Evolutionary conservation across 2,113 vertebrate genomes (phyloP).

Genomic region (Murina feae): DNA sequence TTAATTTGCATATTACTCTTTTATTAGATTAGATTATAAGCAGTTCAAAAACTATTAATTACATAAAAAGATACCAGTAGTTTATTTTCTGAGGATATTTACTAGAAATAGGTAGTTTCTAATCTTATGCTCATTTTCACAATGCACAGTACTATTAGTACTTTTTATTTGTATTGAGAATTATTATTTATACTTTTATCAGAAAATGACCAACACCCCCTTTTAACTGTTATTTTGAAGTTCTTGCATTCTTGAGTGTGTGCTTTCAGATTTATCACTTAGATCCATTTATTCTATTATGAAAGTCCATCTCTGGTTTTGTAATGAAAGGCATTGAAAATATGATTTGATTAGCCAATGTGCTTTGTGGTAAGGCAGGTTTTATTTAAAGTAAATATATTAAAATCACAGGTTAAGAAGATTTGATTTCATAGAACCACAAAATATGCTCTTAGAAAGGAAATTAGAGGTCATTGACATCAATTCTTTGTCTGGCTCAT

Average conservation of each 20-base stretch:
- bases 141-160: background rate
- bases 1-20: no score
- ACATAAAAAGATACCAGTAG: background rate
- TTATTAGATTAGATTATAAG: no score
- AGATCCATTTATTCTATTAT: slow-evolving; percentile 8
- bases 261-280: slow-evolving; percentile 43
- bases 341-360: slow-evolving; percentile 54
- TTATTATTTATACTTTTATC: background rate
- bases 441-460: slow-evolving; percentile 44
- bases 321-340: slow-evolving; percentile 44
- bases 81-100: background rate
- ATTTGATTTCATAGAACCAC: slow-evolving; percentile 46
- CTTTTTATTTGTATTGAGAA: slow-evolving; percentile 9
- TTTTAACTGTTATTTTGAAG: slow-evolving; percentile 13
- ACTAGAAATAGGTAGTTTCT: background rate
- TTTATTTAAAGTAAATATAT: slow-evolving; percentile 65
- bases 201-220: background rate
- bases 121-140: background rate
- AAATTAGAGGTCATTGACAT: slow-evolving; percentile 43
- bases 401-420: slow-evolving; percentile 40
- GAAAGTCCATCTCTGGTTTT: slow-evolving; percentile 37
- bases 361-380: slow-evolving; percentile 29
- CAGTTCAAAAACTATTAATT: background rate
- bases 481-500: slow-evolving; percentile 25
- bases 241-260: background rate